phyloP scores from a whole-genome alignment of 1,140 invertebrate species.

The Ooceraea biroi region DNA sequence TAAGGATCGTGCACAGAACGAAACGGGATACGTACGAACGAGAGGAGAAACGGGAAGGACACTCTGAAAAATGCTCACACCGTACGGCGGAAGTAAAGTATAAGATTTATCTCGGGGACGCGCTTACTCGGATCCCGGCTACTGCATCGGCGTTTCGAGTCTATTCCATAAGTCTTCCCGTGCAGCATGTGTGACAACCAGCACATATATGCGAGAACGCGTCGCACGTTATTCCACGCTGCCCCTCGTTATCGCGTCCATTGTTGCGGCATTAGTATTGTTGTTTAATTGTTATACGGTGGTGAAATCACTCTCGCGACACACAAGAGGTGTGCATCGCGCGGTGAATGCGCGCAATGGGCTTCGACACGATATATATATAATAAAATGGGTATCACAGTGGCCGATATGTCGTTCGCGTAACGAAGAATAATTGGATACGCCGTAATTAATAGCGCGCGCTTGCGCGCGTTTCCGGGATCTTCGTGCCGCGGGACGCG shows the following conservation, averaged over 20 bases:
- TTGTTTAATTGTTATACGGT: slow-evolving; percentile 51
- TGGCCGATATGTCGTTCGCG: slow-evolving; percentile 50
- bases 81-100: too few relatives aligned
- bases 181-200: neutral
- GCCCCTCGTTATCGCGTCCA: slow-evolving; percentile 53
- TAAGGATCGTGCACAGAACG: too few relatives aligned
- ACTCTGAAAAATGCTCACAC: too few relatives aligned
- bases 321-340: slow-evolving; percentile 6
- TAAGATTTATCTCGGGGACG: too few relatives aligned
- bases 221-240: slow-evolving; percentile 27
- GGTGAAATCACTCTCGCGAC: slow-evolving; percentile 29
- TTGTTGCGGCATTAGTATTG: slow-evolving; percentile 55
- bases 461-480: slow-evolving; percentile 28
- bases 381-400: slow-evolving; percentile 48
- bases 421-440: slow-evolving; percentile 60
- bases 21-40: too few relatives aligned
- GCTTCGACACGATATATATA: slow-evolving; percentile 35
- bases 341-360: slow-evolving; percentile 18
- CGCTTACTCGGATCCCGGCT: neutral
- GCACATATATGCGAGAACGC: slow-evolving; percentile 10
- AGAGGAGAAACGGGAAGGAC: too few relatives aligned
- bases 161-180: neutral
- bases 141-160: slow-evolving; percentile 3
- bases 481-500: slow-evolving; percentile 35
- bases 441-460: slow-evolving; percentile 53